These are phyloP conservation scores for Drosophila mayri DNA, from an alignment of 1,140 invertebrate species.

Conservation along the genomic window DNA sequence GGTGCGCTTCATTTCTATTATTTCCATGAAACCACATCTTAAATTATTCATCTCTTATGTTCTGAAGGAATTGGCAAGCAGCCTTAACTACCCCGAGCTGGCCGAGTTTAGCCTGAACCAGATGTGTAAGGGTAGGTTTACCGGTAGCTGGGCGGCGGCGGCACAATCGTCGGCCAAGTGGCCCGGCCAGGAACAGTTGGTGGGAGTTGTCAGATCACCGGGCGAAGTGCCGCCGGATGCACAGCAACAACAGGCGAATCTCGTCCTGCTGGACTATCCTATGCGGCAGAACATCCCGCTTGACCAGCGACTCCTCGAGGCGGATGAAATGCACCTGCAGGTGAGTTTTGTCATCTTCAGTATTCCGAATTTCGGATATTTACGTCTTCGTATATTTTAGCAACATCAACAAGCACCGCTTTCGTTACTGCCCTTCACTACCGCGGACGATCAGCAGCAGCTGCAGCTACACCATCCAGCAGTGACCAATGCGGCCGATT, in stretches of 20 bases:
- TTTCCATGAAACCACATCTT: neutral
- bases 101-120: conserved; percentile 81
- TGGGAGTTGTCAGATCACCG: conserved; percentile 67
- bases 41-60: neutral
- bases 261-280: conserved; percentile 79
- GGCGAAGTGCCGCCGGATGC: conserved; percentile 59
- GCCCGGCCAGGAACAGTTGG: conserved; percentile 72
- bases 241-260: conserved; percentile 68
- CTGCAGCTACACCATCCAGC: conserved; percentile 85
- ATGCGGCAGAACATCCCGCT: conserved; percentile 67
- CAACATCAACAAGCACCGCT: conserved; percentile 83
- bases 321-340: conserved; percentile 73
- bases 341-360: conserved; percentile 11
- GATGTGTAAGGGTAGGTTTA: conserved; percentile 80
- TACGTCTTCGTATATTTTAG: neutral
- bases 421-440: conserved; percentile 66
- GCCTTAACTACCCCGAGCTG: conserved; percentile 78
- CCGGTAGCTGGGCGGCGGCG: conserved; percentile 65
- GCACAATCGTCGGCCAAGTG: conserved; percentile 69
- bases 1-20: conserved; percentile 27
- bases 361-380: neutral
- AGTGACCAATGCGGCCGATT: conserved; percentile 83
- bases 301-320: conserved; percentile 68
- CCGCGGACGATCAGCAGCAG: conserved; percentile 80
- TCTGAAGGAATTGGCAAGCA: conserved; percentile 71